Percentiles rank a stretch among this genome's conserved stretches.
Conservation (phyloP, 1,140 invertebrate species). For the Fopius arisanus region DNA sequence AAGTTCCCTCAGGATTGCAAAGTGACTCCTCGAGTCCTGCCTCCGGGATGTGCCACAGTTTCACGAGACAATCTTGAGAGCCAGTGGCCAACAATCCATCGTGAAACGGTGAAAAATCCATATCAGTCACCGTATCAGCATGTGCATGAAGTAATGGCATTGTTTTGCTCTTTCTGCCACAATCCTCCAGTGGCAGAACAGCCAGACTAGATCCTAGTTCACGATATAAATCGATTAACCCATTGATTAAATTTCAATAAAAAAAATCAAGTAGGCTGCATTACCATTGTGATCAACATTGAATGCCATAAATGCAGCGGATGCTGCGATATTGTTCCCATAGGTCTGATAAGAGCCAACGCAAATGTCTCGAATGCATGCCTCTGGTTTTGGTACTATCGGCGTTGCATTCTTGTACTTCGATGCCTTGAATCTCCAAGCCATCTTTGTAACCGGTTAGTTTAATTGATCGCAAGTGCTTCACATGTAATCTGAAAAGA, state of each 20-base stretch:
- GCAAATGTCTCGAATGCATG: slow-evolving; percentile 87
- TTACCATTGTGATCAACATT: slow-evolving; percentile 84
- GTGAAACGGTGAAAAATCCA: slow-evolving; percentile 94
- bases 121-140: slow-evolving; percentile 91
- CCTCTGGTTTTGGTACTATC: slow-evolving; percentile 90
- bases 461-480: slow-evolving; percentile 33
- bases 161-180: slow-evolving; percentile 84
- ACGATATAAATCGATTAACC: background rate
- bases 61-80: slow-evolving; percentile 89
- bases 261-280: background rate
- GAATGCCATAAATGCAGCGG: slow-evolving; percentile 91
- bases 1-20: slow-evolving; percentile 79
- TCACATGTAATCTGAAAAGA: slow-evolving; percentile 60
- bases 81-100: slow-evolving; percentile 89
- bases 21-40: slow-evolving; percentile 80
- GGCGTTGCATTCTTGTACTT: slow-evolving; percentile 97
- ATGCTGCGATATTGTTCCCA: slow-evolving; percentile 93
- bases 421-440: slow-evolving; percentile 95
- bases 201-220: slow-evolving; percentile 82
- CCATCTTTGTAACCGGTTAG: slow-evolving; percentile 70
- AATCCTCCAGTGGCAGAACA: slow-evolving; percentile 84
- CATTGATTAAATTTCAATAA: slow-evolving; percentile 15
- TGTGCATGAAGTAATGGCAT: slow-evolving; percentile 86
- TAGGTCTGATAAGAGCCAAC: slow-evolving; percentile 91
- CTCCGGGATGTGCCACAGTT: slow-evolving; percentile 86